phyloP scores from a whole-genome alignment of 2,888 invertebrate species.

The Oscheius sp. region DNA sequence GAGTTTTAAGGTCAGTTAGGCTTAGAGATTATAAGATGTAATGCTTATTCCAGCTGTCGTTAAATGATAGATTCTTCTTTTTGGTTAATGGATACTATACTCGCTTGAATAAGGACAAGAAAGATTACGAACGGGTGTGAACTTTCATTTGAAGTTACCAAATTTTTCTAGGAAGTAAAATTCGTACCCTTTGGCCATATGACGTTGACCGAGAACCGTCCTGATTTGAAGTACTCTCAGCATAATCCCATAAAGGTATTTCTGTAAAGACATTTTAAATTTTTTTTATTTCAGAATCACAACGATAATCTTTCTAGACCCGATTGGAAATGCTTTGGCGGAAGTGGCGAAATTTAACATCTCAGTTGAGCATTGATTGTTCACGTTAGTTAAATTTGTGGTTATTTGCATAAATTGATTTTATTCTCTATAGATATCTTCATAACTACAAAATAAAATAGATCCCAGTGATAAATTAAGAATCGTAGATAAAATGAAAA shows the following conservation, averaged over 20 bases:
- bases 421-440: no score
- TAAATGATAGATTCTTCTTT: conserved; percentile 26
- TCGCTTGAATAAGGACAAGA: conserved; percentile 9
- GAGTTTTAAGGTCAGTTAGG: background rate
- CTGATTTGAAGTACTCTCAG: conserved; percentile 22
- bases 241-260: conserved; percentile 3
- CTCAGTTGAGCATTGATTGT: no score
- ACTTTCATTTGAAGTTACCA: background rate
- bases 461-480: no score
- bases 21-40: background rate
- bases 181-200: background rate
- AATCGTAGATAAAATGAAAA: no score
- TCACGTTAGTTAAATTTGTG: no score
- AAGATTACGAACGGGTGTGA: background rate
- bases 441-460: no score
- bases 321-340: conserved; percentile 14
- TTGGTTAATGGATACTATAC: conserved; percentile 9
- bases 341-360: background rate
- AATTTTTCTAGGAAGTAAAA: background rate
- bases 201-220: background rate
- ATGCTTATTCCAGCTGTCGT: background rate
- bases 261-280: background rate
- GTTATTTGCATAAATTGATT: no score
- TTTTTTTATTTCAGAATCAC: conserved; percentile 1
- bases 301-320: background rate